Evolutionary conservation across 2,113 vertebrate genomes (phyloP).

Genomic region (Sterrhoptilus dennistouni): DNA sequence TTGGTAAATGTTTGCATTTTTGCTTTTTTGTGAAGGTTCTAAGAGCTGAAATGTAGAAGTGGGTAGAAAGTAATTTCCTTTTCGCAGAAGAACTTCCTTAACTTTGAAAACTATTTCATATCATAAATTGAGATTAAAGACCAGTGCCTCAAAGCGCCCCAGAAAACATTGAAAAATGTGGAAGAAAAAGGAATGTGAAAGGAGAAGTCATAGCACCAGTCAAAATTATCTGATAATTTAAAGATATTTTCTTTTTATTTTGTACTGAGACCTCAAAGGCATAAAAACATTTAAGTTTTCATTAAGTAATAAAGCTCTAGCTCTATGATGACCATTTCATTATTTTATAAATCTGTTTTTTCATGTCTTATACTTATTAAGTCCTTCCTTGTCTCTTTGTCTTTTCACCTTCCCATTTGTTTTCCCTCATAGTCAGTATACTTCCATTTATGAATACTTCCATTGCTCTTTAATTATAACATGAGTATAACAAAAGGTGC

Average conservation of each 20-base stretch:
- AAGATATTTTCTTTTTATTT: background rate
- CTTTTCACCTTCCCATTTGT: background rate
- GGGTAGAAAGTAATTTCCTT: background rate
- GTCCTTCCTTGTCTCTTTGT: background rate
- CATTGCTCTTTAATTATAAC: background rate
- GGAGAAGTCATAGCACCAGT: background rate
- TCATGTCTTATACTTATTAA: background rate
- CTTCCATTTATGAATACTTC: background rate
- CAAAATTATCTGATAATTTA: background rate
- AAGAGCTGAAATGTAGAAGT: background rate
- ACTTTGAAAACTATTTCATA: background rate
- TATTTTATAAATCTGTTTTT: background rate
- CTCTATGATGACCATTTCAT: background rate
- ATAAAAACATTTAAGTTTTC: background rate
- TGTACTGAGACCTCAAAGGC: background rate
- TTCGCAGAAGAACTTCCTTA: background rate
- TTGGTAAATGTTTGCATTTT: background rate
- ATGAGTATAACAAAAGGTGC: background rate
- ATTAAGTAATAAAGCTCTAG: background rate
- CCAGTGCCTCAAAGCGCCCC: background rate
- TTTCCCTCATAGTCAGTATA: background rate
- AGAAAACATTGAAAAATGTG: background rate
- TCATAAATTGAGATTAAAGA: background rate
- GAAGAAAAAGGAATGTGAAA: background rate
- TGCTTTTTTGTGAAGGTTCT: background rate